phyloP scores from a whole-genome alignment of 2,888 invertebrate species.

The Odontocerum albicorne region DNA sequence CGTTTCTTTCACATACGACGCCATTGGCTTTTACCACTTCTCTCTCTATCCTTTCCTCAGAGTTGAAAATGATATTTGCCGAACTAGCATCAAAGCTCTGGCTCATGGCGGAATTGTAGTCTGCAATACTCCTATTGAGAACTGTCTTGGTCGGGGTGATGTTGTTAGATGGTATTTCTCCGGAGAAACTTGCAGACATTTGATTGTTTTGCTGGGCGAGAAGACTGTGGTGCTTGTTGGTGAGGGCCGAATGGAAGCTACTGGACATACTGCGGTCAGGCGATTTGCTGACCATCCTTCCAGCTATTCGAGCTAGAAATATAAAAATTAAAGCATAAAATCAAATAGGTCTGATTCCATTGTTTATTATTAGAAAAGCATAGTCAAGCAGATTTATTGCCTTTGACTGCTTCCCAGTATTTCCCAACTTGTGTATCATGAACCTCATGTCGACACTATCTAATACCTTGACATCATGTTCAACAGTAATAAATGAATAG shows the following conservation, averaged over 20 bases:
- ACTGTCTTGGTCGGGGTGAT: conserved; percentile 17
- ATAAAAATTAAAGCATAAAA: too few relatives aligned
- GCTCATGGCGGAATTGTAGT: conserved; percentile 41
- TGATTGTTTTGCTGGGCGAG: conserved; percentile 43
- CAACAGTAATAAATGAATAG: too few relatives aligned
- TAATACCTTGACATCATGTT: too few relatives aligned
- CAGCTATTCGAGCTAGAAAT: conserved; percentile 31
- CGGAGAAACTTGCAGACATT: conserved; percentile 46
- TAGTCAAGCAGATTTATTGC: too few relatives aligned
- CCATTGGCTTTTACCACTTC: conserved; percentile 37
- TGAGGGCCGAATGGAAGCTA: conserved; percentile 63
- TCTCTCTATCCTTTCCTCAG: conserved; percentile 37
- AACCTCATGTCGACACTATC: too few relatives aligned
- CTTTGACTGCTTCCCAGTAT: too few relatives aligned
- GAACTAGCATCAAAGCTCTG: conserved; percentile 50
- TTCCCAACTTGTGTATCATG: too few relatives aligned
- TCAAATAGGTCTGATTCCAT: too few relatives aligned
- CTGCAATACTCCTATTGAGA: conserved; percentile 9
- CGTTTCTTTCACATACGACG: conserved; percentile 5
- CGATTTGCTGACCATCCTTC: conserved; percentile 48
- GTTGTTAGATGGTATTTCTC: conserved; percentile 41
- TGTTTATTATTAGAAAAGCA: too few relatives aligned
- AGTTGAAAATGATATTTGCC: conserved; percentile 39
- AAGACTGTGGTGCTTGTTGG: conserved; percentile 41
- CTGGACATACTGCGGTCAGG: conserved; percentile 70